phyloP scores from a whole-genome alignment of 2,888 invertebrate species.

The Oscheius myriophilus region DNA sequence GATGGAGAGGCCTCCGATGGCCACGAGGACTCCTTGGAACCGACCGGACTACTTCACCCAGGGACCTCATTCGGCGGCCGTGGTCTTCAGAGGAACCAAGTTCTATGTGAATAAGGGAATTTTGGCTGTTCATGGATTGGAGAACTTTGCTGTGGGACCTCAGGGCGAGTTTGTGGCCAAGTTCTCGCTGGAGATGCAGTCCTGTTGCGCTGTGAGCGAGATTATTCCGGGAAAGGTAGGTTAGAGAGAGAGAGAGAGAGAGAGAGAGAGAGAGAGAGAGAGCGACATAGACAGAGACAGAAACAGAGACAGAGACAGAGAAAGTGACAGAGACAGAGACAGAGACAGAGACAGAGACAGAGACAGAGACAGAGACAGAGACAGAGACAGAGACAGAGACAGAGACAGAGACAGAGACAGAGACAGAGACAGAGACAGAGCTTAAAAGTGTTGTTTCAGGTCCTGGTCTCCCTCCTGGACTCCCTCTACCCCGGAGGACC shows the following conservation, averaged over 20 bases:
- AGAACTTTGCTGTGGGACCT: conserved; percentile 31
- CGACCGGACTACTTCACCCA: conserved; percentile 12
- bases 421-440: too few species aligned
- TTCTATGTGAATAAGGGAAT: conserved; percentile 57
- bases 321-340: too few species aligned
- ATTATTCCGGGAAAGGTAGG: conserved; percentile 9
- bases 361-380: too few species aligned
- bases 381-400: too few species aligned
- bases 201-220: not conserved
- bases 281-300: too few species aligned
- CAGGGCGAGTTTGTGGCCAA: not conserved
- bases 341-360: too few species aligned
- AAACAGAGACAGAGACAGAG: too few species aligned
- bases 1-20: not conserved
- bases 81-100: conserved; percentile 45
- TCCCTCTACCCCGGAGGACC: conserved; percentile 47
- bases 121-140: conserved; percentile 43
- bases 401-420: too few species aligned
- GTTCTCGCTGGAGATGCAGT: conserved; percentile 12
- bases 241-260: too few species aligned
- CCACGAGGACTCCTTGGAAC: not conserved
- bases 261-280: too few species aligned
- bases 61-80: conserved; percentile 20
- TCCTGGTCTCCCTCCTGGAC: conserved; percentile 47
- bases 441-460: conserved; percentile 12